Base-by-base conservation (phyloP, 2,888 invertebrate genomes). In the Tupiocoris notatus region DNA sequence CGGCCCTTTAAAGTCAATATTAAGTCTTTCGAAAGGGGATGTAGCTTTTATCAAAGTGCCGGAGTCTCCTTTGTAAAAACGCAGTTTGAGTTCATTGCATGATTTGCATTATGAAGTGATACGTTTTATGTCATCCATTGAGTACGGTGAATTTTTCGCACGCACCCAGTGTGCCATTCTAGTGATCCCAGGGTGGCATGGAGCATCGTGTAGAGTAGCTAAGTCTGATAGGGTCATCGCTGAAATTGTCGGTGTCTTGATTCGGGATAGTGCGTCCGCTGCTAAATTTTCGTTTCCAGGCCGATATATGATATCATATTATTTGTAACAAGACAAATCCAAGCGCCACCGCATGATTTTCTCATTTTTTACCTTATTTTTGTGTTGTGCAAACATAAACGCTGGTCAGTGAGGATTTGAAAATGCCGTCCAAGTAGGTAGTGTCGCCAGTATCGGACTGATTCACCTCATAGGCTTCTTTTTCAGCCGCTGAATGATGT, bases 1-100 rank as follows among this genome's bases (percentile, higher is more conserved):
- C 6, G 77, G 79, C 6, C 65, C 65, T 16, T 65, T 65, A 18
- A 65, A 65, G 24, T 65, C 65, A 6, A 65, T 39, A 18, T 65
- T 80, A 79, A 62, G 23, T 20, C 79, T 17, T 78, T 80, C 79
- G 20, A 80, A 80, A 3, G 79, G 78, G 20, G 67, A 25, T 1
- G 78, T 80, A 2, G 80, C 77, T 12, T 39, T 39, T 7, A 39
- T 12, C 39, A 39, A 39, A 7, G 12, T 12, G 12, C 39, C 39
- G 6, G 39, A 12, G 12, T 39, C 39, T 7, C 39, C 12, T 39
- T 39, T 39, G 39, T 7, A 39, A 39, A 39, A 39, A 7, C 12
- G 39, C 12, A 12, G 39, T 12, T 39, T 39, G 6, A 39, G 39
- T 39, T 39, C 39, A 3, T 39, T 39, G 39, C 39, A 39, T 12